These are phyloP conservation scores for Gymnorhina tibicen DNA, from an alignment of 2,113 vertebrate genomes.

Conservation along the genomic window DNA sequence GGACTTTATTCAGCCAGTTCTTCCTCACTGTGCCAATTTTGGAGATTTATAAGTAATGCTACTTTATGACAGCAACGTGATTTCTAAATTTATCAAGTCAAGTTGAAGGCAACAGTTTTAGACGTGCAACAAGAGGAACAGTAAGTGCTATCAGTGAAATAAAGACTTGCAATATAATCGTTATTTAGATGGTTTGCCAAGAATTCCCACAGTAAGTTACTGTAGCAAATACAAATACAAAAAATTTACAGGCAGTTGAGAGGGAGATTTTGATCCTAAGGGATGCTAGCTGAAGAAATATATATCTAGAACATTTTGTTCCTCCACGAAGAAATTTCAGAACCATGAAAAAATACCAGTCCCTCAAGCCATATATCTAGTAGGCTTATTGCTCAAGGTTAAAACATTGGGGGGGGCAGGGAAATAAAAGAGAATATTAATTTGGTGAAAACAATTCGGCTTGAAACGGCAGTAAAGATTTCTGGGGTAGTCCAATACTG, in stretches of 20 bases:
- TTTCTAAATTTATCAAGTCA: neutral
- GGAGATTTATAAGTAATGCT: neutral
- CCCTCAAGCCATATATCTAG: neutral
- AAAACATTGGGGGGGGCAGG: neutral
- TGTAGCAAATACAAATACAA: neutral
- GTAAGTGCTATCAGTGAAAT: neutral
- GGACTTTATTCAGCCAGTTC: neutral
- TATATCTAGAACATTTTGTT: neutral
- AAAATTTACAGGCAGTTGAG: neutral
- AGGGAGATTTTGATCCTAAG: neutral
- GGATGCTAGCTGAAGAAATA: neutral
- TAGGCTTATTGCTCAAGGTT: neutral
- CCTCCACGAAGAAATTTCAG: neutral
- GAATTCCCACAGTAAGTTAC: neutral
- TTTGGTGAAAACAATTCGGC: neutral
- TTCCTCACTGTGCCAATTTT: neutral
- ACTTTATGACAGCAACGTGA: neutral
- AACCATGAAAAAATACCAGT: neutral
- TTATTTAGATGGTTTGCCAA: neutral
- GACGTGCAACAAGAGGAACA: neutral
- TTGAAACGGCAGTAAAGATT: neutral
- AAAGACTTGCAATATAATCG: neutral
- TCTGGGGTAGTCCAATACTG: neutral
- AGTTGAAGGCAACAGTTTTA: neutral
- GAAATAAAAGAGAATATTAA: neutral